Conservation (phyloP, 2,113 vertebrate genomes). For the Hyperoodon ampullatus region DNA sequence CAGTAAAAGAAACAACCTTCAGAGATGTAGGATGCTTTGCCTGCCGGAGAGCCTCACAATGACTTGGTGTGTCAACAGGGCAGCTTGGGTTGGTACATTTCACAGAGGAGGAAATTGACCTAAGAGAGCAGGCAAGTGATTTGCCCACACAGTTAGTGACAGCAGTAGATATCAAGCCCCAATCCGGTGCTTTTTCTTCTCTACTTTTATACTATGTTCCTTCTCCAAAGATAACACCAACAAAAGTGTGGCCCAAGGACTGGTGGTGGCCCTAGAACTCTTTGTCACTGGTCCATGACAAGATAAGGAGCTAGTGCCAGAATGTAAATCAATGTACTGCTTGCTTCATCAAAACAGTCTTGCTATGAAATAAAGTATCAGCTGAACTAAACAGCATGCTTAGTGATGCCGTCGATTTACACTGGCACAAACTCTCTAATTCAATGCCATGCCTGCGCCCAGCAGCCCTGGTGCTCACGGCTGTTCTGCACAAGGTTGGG, state of each 20-base stretch:
- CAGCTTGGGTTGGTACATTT: neutral
- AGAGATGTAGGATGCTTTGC: neutral
- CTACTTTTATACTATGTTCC: neutral
- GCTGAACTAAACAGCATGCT: neutral
- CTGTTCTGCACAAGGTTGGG: neutral
- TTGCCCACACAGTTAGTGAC: neutral
- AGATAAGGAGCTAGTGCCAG: neutral
- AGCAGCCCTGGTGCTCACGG: neutral
- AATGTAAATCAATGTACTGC: neutral
- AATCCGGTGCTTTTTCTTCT: neutral
- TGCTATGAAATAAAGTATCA: neutral
- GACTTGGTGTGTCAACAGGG: neutral
- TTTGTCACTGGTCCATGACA: neutral
- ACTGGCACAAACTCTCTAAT: neutral
- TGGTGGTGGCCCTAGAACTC: neutral
- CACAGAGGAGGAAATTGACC: neutral
- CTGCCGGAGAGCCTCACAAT: neutral
- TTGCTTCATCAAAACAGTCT: neutral
- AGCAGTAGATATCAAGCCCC: neutral
- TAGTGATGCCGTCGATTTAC: neutral
- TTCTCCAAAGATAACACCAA: constrained; percentile 29
- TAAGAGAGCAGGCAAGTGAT: neutral
- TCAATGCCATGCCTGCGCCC: neutral
- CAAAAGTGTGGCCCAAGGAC: neutral
- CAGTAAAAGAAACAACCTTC: neutral